Percentiles rank a stretch among this genome's conserved stretches.
Evolutionary conservation across 1,140 invertebrate genomes (phyloP).

Genomic region (Gerris buenoi): DNA sequence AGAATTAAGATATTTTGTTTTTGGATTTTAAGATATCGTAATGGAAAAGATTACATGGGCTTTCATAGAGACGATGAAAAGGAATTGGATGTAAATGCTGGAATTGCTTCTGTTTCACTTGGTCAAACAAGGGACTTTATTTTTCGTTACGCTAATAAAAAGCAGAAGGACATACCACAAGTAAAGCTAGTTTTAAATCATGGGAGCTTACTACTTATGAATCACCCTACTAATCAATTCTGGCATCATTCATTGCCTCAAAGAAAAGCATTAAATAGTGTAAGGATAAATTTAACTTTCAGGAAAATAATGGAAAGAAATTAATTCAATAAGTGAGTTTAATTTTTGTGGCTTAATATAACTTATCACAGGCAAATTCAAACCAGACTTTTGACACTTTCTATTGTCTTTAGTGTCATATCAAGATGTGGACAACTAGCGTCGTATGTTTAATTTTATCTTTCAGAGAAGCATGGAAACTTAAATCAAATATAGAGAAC

Average conservation of each 20-base stretch:
- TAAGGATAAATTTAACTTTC: constrained; percentile 55
- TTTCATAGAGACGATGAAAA: constrained; percentile 56
- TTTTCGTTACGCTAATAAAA: constrained; percentile 42
- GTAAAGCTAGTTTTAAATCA: constrained; percentile 44
- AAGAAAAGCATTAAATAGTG: constrained; percentile 35
- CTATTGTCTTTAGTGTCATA: too few species aligned
- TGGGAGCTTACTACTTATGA: constrained; percentile 53
- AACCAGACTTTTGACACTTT: too few species aligned
- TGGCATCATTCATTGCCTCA: constrained; percentile 56
- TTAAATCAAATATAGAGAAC: too few species aligned
- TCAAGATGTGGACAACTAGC: too few species aligned
- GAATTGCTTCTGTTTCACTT: constrained; percentile 53
- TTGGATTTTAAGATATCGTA: constrained; percentile 45
- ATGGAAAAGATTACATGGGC: constrained; percentile 53
- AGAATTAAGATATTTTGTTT: too few species aligned
- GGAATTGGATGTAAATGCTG: constrained; percentile 40
- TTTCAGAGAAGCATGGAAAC: too few species aligned
- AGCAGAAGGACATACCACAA: constrained; percentile 25
- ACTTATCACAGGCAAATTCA: too few species aligned
- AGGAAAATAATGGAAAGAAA: constrained; percentile 30
- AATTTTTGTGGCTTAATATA: background rate
- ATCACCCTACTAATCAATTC: constrained; percentile 49
- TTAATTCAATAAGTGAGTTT: background rate
- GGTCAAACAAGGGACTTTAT: constrained; percentile 49
- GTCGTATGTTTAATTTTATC: too few species aligned